These are phyloP conservation scores for Pristionchus japonicus DNA, from an alignment of 2,888 invertebrate species.

Conservation along the genomic window DNA sequence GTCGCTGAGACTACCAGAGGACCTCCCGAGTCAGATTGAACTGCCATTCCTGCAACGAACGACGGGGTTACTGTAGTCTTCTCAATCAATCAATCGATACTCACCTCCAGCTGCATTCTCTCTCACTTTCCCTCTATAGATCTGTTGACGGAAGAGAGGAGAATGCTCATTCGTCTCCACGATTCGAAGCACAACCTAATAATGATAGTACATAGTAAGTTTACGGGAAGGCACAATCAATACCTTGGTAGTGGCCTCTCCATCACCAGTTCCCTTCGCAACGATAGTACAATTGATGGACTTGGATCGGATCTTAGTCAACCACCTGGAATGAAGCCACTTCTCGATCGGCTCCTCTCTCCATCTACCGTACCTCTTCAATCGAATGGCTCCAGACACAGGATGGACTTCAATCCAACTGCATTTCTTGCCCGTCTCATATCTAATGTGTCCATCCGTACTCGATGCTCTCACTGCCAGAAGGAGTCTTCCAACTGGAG, in stretches of 20 bases:
- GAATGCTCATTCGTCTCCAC: conserved; percentile 66
- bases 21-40: conserved; percentile 40
- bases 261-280: conserved; percentile 52
- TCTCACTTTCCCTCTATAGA: conserved; percentile 86
- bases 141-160: conserved; percentile 81
- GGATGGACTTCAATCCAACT: conserved; percentile 58
- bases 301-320: conserved; percentile 54
- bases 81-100: neutral
- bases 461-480: conserved; percentile 49
- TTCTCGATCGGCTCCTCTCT: neutral
- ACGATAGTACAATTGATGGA: conserved; percentile 55
- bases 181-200: conserved; percentile 57
- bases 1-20: conserved; percentile 88
- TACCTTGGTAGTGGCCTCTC: conserved; percentile 52
- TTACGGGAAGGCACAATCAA: no score
- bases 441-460: conserved; percentile 51
- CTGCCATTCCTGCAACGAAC: conserved; percentile 37
- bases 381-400: conserved; percentile 56
- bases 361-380: conserved; percentile 42
- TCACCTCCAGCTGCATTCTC: conserved; percentile 78
- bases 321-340: conserved; percentile 51
- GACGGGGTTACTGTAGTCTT: neutral
- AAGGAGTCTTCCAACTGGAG: conserved; percentile 54
- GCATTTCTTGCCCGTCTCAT: conserved; percentile 50
- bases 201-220: neutral